Conservation (phyloP, 2,797 vertebrate genomes). For the Cossypha dichroa region DNA sequence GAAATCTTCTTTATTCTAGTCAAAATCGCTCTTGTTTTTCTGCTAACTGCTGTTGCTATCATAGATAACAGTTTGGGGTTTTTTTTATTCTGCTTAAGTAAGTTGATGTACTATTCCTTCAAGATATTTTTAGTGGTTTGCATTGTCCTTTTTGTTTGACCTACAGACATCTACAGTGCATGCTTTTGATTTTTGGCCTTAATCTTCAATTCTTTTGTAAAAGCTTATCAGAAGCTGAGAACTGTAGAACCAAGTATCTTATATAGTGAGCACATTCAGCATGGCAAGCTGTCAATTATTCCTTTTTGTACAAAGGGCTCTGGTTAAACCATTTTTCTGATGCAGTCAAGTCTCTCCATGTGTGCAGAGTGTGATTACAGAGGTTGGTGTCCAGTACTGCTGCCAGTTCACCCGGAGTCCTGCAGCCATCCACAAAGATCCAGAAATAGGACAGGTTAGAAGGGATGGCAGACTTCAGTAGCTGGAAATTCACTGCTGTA, state of each 20-base stretch:
- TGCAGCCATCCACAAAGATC: not conserved
- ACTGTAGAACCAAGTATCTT: not conserved
- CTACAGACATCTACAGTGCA: not conserved
- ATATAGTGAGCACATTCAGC: not conserved
- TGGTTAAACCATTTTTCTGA: not conserved
- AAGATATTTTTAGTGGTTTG: not conserved
- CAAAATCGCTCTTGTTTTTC: conserved; percentile 71
- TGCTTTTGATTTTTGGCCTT: not conserved
- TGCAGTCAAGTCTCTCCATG: not conserved
- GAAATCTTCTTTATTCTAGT: conserved; percentile 71
- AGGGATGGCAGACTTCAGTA: not conserved
- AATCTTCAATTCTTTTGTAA: not conserved
- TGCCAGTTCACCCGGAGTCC: not conserved
- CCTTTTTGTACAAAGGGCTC: not conserved
- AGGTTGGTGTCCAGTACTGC: not conserved
- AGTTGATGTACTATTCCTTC: not conserved
- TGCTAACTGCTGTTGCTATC: conserved; percentile 72
- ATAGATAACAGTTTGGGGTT: conserved; percentile 45
- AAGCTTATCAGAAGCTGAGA: not conserved
- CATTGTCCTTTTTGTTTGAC: not conserved
- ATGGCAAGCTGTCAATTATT: not conserved
- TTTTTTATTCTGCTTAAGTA: conserved; percentile 29
- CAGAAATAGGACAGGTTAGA: not conserved
- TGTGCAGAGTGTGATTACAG: not conserved
- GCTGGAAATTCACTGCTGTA: not conserved